Conservation (phyloP, 2,113 vertebrate genomes). For the Aegotheles bennettii region DNA sequence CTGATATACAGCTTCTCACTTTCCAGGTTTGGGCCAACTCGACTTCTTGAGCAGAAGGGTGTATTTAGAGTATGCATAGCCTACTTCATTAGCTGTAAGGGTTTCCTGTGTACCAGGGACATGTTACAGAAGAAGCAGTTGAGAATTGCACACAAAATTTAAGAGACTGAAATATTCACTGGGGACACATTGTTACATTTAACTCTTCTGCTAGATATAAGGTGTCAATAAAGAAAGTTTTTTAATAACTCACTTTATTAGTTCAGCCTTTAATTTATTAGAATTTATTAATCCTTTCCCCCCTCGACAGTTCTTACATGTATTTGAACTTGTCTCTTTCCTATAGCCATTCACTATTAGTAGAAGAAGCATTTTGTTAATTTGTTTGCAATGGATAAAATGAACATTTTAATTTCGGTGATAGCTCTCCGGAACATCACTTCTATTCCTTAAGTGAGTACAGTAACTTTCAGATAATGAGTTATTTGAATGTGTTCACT, state of each 20-base stretch:
- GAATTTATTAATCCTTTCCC: not conserved
- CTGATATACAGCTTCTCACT: not conserved
- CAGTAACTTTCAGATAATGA: not conserved
- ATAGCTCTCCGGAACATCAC: not conserved
- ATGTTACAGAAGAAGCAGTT: not conserved
- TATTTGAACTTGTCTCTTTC: not conserved
- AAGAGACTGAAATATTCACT: not conserved
- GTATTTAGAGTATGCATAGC: not conserved
- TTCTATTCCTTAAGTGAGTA: not conserved
- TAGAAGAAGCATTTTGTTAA: not conserved
- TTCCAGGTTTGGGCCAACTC: not conserved
- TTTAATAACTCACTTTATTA: not conserved
- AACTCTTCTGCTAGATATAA: not conserved
- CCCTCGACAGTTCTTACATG: rapidly evolving
- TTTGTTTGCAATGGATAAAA: not conserved
- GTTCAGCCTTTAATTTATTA: not conserved
- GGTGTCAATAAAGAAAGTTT: not conserved
- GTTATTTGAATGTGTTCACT: not conserved
- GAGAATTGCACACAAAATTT: not conserved
- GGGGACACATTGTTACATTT: not conserved
- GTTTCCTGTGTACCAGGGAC: not conserved
- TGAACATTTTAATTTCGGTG: not conserved
- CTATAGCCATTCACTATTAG: not conserved
- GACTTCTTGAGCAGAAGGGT: not conserved
- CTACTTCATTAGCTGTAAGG: not conserved